Conservation (phyloP, 2,888 invertebrate genomes). For the Dorcus parallelipipedus region DNA sequence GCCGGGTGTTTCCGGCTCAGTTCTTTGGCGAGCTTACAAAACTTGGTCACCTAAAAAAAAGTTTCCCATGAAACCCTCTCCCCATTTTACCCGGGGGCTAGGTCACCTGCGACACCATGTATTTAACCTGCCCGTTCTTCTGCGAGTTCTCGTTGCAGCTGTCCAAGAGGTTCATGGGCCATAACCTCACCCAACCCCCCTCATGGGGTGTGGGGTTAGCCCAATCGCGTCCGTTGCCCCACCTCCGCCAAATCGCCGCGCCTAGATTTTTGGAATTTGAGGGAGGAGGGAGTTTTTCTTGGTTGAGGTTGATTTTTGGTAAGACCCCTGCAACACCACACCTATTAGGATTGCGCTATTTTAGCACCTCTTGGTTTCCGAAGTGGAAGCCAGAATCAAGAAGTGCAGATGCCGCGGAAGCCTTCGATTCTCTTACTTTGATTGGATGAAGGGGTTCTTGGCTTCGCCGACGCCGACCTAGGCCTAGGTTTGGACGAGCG, state of each 20-base stretch:
- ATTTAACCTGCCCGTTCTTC: slow-evolving; percentile 32
- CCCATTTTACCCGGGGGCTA: neutral
- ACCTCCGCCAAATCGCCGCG: slow-evolving; percentile 41
- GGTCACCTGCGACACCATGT: slow-evolving; percentile 40
- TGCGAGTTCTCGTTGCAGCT: slow-evolving; percentile 27
- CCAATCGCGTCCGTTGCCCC: slow-evolving; percentile 75
- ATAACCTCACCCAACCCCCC: slow-evolving; percentile 76
- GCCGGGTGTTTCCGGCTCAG: slow-evolving; percentile 49
- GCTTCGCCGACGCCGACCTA: slow-evolving; percentile 11
- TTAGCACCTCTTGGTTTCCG: neutral
- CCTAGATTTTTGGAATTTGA: neutral
- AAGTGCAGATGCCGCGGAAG: no score
- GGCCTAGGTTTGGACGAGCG: slow-evolving; percentile 28
- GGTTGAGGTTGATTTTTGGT: neutral
- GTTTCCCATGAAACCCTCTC: neutral
- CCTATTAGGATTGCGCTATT: neutral
- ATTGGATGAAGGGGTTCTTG: slow-evolving; percentile 3
- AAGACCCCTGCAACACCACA: neutral
- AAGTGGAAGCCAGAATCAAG: neutral
- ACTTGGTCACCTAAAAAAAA: slow-evolving; percentile 45
- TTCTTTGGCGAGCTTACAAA: slow-evolving; percentile 51
- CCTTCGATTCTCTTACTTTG: slow-evolving; percentile 1
- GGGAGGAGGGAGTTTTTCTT: neutral
- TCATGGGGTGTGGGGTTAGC: slow-evolving; percentile 59
- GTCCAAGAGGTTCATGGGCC: slow-evolving; percentile 54